Evolutionary conservation across 2,113 vertebrate species (phyloP).

Genomic region (Phodopus roborovskii): DNA sequence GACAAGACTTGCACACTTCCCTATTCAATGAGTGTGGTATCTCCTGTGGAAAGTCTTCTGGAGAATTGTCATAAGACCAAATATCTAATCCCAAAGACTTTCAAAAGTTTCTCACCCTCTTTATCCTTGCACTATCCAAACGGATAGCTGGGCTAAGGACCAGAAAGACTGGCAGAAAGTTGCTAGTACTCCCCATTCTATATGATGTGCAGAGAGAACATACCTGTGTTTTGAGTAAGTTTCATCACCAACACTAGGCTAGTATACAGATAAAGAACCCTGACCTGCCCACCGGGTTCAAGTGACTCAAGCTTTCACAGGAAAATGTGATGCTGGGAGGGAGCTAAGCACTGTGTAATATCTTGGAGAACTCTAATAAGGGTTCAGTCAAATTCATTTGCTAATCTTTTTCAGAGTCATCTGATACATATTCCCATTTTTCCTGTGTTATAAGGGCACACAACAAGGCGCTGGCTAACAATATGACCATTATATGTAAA

Average conservation of each 20-base stretch:
- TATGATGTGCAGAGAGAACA: not conserved
- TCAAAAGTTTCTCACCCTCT: not conserved
- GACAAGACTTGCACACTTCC: not conserved
- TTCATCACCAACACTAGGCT: not conserved
- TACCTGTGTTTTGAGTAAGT: too few relatives aligned
- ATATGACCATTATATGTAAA: not conserved
- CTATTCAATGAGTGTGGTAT: not conserved
- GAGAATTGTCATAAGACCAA: not conserved
- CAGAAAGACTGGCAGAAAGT: not conserved
- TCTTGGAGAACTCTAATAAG: not conserved
- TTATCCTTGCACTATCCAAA: not conserved
- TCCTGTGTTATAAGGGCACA: not conserved
- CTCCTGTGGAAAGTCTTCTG: not conserved
- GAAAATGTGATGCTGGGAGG: fast-evolving
- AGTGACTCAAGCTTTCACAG: not conserved
- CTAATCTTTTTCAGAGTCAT: not conserved
- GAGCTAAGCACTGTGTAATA: not conserved
- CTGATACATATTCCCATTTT: not conserved
- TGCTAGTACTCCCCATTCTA: not conserved
- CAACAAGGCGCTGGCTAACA: too few relatives aligned
- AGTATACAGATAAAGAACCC: not conserved
- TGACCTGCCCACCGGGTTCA: too few relatives aligned
- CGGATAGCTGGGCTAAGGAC: not conserved
- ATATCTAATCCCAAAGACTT: not conserved
- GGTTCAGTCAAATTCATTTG: not conserved